Evolutionary conservation across 2,888 invertebrate species (phyloP).

Genomic region (Lordiphosa andalusiaca): DNA sequence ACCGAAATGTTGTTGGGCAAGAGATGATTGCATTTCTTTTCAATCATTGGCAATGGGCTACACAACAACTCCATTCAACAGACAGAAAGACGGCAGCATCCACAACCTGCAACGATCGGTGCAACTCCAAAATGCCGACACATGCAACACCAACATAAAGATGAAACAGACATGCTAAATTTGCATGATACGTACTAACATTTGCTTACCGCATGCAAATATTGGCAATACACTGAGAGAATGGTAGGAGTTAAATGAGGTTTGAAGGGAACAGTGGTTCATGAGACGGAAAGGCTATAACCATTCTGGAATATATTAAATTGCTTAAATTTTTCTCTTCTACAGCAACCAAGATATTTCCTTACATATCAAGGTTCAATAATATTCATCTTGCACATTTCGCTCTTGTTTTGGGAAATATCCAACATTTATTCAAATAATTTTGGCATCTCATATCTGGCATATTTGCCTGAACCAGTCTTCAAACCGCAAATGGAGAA

Average conservation of each 20-base stretch:
- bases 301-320: too few species aligned
- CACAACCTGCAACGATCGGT: constrained; percentile 33
- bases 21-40: constrained; percentile 71
- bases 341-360: too few species aligned
- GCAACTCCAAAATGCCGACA: constrained; percentile 1
- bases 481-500: too few species aligned
- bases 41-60: constrained; percentile 55
- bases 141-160: constrained; percentile 33
- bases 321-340: too few species aligned
- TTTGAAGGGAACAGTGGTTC: too few species aligned
- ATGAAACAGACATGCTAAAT: constrained; percentile 27
- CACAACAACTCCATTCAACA: background rate
- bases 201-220: constrained; percentile 60
- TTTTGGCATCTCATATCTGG: too few species aligned
- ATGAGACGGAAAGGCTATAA: too few species aligned
- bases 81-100: constrained; percentile 40
- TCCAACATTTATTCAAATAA: too few species aligned
- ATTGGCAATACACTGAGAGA: constrained; percentile 41
- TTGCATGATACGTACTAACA: constrained; percentile 54
- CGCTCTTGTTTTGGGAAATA: too few species aligned
- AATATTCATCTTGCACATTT: too few species aligned
- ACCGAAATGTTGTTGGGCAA: constrained; percentile 62
- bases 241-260: background rate
- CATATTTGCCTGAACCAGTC: too few species aligned
- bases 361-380: too few species aligned